These are phyloP conservation scores for Ariolimax columbianus DNA, from an alignment of 2,888 invertebrate genomes.

Conservation along the genomic window DNA sequence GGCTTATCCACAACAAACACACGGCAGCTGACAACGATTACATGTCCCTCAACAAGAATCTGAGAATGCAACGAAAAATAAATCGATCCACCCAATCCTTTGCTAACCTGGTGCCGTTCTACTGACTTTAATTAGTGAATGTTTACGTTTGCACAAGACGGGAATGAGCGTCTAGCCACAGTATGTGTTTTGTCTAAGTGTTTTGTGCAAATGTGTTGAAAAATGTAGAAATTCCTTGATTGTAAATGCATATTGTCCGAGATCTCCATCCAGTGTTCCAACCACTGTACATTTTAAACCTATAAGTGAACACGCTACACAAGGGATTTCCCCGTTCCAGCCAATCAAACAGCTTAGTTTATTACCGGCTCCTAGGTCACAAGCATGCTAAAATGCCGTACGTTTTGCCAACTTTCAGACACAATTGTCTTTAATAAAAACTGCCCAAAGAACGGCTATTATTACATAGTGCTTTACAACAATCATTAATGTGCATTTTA, in stretches of 20 bases:
- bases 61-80: slow-evolving; percentile 28
- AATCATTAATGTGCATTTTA: slow-evolving; percentile 27
- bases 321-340: slow-evolving; percentile 46
- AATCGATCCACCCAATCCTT: slow-evolving; percentile 35
- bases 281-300: slow-evolving; percentile 51
- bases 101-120: no score
- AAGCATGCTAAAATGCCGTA: slow-evolving; percentile 43
- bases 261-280: slow-evolving; percentile 50
- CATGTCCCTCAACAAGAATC: slow-evolving; percentile 7
- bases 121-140: neutral
- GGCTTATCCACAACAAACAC: slow-evolving; percentile 39
- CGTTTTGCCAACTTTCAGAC: slow-evolving; percentile 47
- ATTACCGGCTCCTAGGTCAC: slow-evolving; percentile 34
- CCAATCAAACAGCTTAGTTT: slow-evolving; percentile 60
- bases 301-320: slow-evolving; percentile 50
- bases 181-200: neutral
- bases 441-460: slow-evolving; percentile 27
- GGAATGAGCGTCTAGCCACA: neutral
- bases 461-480: slow-evolving; percentile 42
- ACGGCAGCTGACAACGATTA: slow-evolving; percentile 25
- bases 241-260: slow-evolving; percentile 27
- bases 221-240: neutral
- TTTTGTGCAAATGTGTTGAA: slow-evolving; percentile 3
- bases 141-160: neutral
- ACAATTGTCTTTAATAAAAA: slow-evolving; percentile 43